A percentile compares a stretch with the other conserved stretches of the same genome.
Conservation (phyloP, 2,113 vertebrate genomes). For the Gulo gulo region DNA sequence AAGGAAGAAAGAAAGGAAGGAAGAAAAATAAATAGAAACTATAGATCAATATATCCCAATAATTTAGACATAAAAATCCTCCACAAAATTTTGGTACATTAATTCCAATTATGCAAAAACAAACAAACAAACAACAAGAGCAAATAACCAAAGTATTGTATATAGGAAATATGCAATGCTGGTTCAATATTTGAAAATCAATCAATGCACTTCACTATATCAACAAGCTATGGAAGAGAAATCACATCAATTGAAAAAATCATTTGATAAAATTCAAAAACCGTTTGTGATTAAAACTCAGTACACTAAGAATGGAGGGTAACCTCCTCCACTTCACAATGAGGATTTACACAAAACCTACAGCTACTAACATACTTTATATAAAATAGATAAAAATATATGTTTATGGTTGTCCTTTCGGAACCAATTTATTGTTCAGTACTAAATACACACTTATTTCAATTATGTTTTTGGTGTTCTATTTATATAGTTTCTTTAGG, state of each 20-base stretch:
- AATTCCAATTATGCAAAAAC: neutral
- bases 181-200: neutral
- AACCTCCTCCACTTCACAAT: neutral
- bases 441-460: neutral
- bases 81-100: neutral
- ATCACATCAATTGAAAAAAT: neutral
- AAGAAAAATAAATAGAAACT: neutral
- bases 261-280: neutral
- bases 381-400: neutral
- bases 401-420: neutral
- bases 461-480: neutral
- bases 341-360: neutral
- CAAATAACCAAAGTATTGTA: neutral
- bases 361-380: neutral
- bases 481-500: neutral
- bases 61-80: neutral
- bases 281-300: neutral
- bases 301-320: neutral
- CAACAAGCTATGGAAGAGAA: neutral
- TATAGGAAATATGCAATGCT: neutral
- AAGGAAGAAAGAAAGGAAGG: neutral
- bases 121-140: neutral
- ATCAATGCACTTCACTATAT: neutral
- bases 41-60: neutral
- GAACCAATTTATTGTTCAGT: neutral